phyloP scores from a whole-genome alignment of 2,797 vertebrate genomes.

The Sebastes cheni region DNA sequence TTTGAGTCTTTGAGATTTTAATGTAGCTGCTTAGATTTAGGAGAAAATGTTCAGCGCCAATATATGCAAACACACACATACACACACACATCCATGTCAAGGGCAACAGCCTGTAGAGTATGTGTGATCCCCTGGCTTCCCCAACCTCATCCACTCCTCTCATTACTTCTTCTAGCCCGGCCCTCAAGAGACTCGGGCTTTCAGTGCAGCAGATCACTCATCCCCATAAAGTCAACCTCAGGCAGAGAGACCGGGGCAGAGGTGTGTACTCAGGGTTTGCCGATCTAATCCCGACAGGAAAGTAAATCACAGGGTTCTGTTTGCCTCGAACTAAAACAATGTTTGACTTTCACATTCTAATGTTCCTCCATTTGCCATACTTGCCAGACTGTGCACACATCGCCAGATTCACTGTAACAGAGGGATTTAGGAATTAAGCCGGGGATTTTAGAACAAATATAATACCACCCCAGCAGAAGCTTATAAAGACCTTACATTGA shows the following conservation, averaged over 20 bases:
- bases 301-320: constrained; percentile 50
- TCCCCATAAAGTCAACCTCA: constrained; percentile 57
- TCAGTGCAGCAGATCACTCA: constrained; percentile 52
- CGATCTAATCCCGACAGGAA: constrained; percentile 60
- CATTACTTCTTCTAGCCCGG: constrained; percentile 41
- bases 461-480: constrained; percentile 68
- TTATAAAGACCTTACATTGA: constrained; percentile 60
- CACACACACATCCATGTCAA: constrained; percentile 13
- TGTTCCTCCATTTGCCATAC: constrained; percentile 63
- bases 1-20: neutral
- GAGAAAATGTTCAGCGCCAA: neutral
- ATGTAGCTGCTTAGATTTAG: neutral
- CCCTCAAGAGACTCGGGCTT: constrained; percentile 42
- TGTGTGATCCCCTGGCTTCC: constrained; percentile 25
- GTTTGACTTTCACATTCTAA: constrained; percentile 73
- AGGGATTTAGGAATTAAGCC: constrained; percentile 75
- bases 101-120: constrained; percentile 14
- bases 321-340: constrained; percentile 60
- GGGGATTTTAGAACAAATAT: constrained; percentile 74
- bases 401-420: constrained; percentile 65
- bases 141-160: constrained; percentile 44
- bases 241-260: constrained; percentile 50
- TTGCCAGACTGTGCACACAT: constrained; percentile 66
- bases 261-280: constrained; percentile 59
- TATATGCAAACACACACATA: neutral